Evolutionary conservation across 2,113 vertebrate genomes (phyloP), one percentile per base, ranked within the genome.

Genomic region (Polypterus bichir): DNA sequence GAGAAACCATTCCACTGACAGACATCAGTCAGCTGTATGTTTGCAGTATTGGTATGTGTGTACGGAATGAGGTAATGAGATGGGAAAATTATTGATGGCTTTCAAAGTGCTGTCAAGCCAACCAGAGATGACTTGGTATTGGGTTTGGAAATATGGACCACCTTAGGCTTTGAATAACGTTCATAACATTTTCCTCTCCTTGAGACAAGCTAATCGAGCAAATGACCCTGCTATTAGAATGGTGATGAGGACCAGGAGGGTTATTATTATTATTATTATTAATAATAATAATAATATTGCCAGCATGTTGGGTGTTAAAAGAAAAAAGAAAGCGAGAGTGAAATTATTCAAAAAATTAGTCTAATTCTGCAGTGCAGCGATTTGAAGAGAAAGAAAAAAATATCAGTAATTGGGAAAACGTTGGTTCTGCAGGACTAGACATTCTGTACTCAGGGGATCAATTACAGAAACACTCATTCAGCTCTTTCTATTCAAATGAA

Each of bases 381-480:
- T 89, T 81, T 82, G 78, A 77, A 72, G 59, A 66, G 57, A 49
- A 47, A 54, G 47, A 74, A 60, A 68, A 66, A 77, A 75, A 71
- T 66, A 52, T 75, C 77, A 76, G 83, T 86, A 79, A 87, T 74
- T 83, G 86, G 87, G 84, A 79, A 86, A 86, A 84, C 81, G 85
- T 84, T 84, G 81, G 84, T 86, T 88, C 79, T 85, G 86, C 82
- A 81, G 85, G 78, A 78, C 73, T 79, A 88, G 85, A 86, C 82
- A 79, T 84, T 81, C 77, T 63, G 77, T 81, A 87, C 89, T 86
- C 89, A 74, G 70, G 89, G 87, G 89, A 91, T 87, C 89, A 90
- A 91, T 91, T 91, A 90, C 87, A 88, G 88, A 90, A 91, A 85
- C 83, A 88, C 86, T 89, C 87, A 82, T 87, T 90, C 88, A 88